A percentile compares a stretch with the other conserved stretches of the same genome.
These are phyloP conservation scores for Plestiodon gilberti DNA, from an alignment of 2,113 vertebrate genomes.

Conservation along the genomic window DNA sequence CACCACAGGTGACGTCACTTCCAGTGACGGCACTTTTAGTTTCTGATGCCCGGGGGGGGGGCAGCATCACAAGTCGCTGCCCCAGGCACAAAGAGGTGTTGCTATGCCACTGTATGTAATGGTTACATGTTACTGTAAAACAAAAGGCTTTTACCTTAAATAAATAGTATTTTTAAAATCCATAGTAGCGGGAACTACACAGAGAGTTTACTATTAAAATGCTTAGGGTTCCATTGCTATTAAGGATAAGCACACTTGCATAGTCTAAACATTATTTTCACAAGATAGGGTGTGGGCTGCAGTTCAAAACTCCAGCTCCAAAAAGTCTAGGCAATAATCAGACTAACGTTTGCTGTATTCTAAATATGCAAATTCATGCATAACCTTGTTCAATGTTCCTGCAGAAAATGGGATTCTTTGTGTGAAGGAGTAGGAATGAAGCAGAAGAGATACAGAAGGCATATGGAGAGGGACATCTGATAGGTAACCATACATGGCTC, in stretches of 20 bases:
- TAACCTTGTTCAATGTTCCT: background rate
- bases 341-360: background rate
- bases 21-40: no score
- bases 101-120: no score
- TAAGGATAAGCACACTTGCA: background rate
- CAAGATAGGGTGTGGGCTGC: background rate
- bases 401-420: background rate
- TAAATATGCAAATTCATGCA: background rate
- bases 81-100: no score
- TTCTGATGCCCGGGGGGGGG: no score
- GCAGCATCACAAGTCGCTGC: no score
- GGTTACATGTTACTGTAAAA: background rate
- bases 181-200: background rate
- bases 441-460: background rate
- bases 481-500: background rate
- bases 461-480: background rate
- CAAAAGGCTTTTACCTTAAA: background rate
- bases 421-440: background rate
- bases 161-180: background rate
- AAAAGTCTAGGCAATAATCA: background rate
- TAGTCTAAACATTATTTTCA: background rate
- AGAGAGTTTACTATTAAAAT: background rate
- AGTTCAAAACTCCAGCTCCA: background rate
- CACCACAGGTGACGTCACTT: no score
- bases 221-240: background rate